Base-by-base conservation (phyloP, 2,113 vertebrate genomes). In the Oncorhynchus mykiss region DNA sequence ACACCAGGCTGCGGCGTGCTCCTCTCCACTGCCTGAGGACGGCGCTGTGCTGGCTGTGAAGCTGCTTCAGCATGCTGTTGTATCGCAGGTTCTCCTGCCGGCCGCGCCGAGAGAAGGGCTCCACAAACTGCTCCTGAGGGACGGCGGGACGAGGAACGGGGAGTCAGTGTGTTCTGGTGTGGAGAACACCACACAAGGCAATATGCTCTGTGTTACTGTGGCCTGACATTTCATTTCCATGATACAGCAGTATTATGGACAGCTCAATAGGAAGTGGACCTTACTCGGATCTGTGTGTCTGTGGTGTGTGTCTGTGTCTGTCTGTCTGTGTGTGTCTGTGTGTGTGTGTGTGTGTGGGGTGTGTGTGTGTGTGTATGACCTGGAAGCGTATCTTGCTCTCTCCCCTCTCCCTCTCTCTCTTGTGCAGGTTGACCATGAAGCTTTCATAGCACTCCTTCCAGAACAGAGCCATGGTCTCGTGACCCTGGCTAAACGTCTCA, bases 381-480 rank as follows among this genome's bases (percentile, higher is more conserved):
- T 99, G 95, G 90, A 99, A 99, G 84, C 95, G 96, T 77, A 98
- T 96, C 82, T 99, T 99, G 93, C 97, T 98, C 92, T 99, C 97
- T 25, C 97, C 98, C 76, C 95, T 90, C 77, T 99, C 97, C 14
- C 97, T 80, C 74, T 99, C 97, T 78, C 96, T 89, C 75, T 87
- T 96, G 83, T 99, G 97, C 90, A 97, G 92, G 78, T 93, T 98
- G 84, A 98, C 92, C 97, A 98, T 99, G 89, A 97, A 95, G 0
- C 94, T 93, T 90, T 99, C 97, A 6, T 96, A 96, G 88, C 97
- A 98, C 73, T 96, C 95, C 80, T 98, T 99, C 96, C 97, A 99
- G 83, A 93, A 99, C 68, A 96, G 90, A 68, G 96, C 96, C 95
- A 97, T 98, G 76, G 82, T 92, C 88, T 98, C 97, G 0, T 95